These are phyloP conservation scores for Athetis lepigone DNA, from an alignment of 2,888 invertebrate genomes.

Conservation along the genomic window DNA sequence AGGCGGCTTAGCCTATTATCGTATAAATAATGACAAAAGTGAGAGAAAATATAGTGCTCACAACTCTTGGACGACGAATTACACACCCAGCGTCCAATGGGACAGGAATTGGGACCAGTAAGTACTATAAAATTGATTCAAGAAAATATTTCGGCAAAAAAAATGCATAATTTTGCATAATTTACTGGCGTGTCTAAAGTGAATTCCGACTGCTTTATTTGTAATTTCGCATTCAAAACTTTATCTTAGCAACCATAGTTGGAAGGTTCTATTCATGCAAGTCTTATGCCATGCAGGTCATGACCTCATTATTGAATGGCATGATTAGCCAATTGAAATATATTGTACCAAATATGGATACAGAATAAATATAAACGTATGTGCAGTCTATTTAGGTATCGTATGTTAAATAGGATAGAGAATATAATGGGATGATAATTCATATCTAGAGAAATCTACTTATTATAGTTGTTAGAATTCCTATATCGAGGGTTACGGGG, in stretches of 20 bases:
- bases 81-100: constrained; percentile 93
- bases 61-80: constrained; percentile 93
- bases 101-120: constrained; percentile 97
- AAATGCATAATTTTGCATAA: constrained; percentile 17
- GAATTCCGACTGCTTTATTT: constrained; percentile 3
- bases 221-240: not conserved
- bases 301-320: constrained; percentile 31
- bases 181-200: constrained; percentile 15
- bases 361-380: not conserved
- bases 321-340: too few species aligned
- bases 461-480: too few species aligned
- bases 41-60: constrained; percentile 87
- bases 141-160: not conserved
- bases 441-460: too few species aligned
- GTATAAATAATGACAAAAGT: constrained; percentile 82
- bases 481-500: too few species aligned
- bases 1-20: constrained; percentile 92
- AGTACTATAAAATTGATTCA: constrained; percentile 70
- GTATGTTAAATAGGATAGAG: not conserved
- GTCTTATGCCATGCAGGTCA: constrained; percentile 11
- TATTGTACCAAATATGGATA: not conserved
- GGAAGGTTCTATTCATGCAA: constrained; percentile 3
- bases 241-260: constrained; percentile 8
- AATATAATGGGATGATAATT: too few species aligned
- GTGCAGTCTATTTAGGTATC: not conserved